A percentile compares a stretch with the other conserved stretches of the same genome.
These are phyloP conservation scores for Dicrostonyx torquatus DNA, from an alignment of 2,797 vertebrate species.

Conservation along the genomic window DNA sequence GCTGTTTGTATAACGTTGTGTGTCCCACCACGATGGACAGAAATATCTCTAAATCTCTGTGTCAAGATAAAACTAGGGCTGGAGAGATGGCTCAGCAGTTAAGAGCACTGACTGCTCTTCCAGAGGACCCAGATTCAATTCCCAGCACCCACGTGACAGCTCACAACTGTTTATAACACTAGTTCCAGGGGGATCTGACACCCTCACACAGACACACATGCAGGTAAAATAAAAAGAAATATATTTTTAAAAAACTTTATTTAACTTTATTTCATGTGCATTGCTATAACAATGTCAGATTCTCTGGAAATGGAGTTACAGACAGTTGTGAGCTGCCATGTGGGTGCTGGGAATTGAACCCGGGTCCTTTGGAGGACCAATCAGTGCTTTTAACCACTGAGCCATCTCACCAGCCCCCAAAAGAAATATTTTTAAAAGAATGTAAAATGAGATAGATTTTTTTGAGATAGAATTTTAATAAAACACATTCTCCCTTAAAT, in stretches of 20 bases:
- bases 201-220: background rate
- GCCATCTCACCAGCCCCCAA: no score
- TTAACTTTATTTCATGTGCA: no score
- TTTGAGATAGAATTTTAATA: background rate
- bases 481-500: background rate
- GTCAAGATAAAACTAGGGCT: background rate
- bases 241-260: background rate
- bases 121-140: background rate
- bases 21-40: background rate
- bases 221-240: background rate
- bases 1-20: background rate
- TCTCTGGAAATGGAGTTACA: no score
- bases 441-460: background rate
- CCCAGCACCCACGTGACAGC: background rate
- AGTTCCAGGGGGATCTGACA: background rate
- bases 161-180: background rate
- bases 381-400: no score
- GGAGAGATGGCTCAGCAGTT: background rate
- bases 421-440: background rate
- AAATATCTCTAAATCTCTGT: background rate
- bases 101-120: background rate
- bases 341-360: no score
- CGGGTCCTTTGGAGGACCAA: no score
- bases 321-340: no score
- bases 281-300: no score